phyloP scores from a whole-genome alignment of 1,140 invertebrate species.

The Bombus cullumanus region DNA sequence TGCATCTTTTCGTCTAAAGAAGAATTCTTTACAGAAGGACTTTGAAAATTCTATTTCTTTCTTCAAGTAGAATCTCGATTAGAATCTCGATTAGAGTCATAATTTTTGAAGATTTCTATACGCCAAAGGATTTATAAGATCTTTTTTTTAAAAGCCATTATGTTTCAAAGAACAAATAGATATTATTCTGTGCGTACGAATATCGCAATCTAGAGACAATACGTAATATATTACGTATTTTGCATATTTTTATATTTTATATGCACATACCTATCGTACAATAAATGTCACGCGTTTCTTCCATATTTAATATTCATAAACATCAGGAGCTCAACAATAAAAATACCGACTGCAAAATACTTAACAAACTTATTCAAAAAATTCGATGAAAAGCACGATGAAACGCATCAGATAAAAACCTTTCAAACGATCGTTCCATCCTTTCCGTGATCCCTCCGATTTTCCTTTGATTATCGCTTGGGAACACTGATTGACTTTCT shows the following conservation, averaged over 20 bases:
- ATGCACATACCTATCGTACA: background rate
- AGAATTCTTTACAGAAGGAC: background rate
- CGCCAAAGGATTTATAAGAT: too few species aligned
- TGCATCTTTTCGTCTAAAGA: background rate
- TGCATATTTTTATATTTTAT: background rate
- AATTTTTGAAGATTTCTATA: too few species aligned
- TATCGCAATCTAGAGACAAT: too few species aligned
- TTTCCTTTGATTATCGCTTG: background rate
- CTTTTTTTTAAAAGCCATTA: too few species aligned
- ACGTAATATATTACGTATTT: background rate
- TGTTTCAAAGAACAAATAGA: too few species aligned
- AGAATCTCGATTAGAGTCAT: too few species aligned
- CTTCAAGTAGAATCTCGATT: background rate
- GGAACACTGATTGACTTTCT: constrained; percentile 28
- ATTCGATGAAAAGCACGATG: background rate
- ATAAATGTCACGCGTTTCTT: background rate
- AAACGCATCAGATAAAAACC: background rate
- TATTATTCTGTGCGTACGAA: too few species aligned
- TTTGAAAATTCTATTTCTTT: background rate
- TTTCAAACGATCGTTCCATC: background rate
- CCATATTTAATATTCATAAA: background rate
- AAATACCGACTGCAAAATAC: background rate
- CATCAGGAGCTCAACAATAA: too few species aligned
- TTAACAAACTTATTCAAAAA: too few species aligned
- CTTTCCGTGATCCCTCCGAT: too few species aligned